These are phyloP conservation scores for Synanthedon myopaeformis DNA, from an alignment of 2,888 invertebrate species.

Conservation along the genomic window DNA sequence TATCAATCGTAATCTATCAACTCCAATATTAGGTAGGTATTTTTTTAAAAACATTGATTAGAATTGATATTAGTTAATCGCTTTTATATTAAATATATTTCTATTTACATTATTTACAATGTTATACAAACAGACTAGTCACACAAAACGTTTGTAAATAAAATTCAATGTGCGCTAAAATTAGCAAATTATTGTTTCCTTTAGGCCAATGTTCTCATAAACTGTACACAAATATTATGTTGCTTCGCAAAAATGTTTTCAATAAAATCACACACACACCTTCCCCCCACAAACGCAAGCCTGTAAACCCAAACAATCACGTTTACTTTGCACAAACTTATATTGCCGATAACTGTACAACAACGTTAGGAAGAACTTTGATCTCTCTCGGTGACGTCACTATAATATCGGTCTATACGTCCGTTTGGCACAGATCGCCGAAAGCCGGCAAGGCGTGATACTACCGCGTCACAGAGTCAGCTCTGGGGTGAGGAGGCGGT, in stretches of 20 bases:
- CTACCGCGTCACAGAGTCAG: conserved; percentile 64
- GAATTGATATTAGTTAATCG: conserved; percentile 26
- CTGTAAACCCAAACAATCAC: conserved; percentile 5
- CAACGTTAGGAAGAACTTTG: conserved; percentile 47
- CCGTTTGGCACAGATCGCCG: conserved; percentile 69
- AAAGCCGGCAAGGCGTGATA: conserved; percentile 66
- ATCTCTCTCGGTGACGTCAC: conserved; percentile 28
- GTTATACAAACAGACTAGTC: conserved; percentile 26
- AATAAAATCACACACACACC: neutral
- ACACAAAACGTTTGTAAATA: conserved; percentile 12
- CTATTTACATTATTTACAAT: conserved; percentile 50
- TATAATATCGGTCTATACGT: conserved; percentile 46
- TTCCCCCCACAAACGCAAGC: neutral
- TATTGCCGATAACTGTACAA: conserved; percentile 2
- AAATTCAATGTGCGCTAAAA: conserved; percentile 16
- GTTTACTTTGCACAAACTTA: conserved; percentile 9
- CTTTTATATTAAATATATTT: conserved; percentile 10
- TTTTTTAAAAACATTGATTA: conserved; percentile 31
- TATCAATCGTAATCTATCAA: conserved; percentile 55
- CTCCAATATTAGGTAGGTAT: conserved; percentile 45
- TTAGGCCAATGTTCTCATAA: conserved; percentile 4
- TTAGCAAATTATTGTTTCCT: conserved; percentile 13
- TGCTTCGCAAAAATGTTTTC: neutral
- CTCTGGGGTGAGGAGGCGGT: conserved; percentile 50
- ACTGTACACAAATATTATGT: neutral